A percentile compares a stretch with the other conserved stretches of the same genome.
Conservation (phyloP, 2,113 vertebrate genomes). For the Corydoras maculifer region DNA sequence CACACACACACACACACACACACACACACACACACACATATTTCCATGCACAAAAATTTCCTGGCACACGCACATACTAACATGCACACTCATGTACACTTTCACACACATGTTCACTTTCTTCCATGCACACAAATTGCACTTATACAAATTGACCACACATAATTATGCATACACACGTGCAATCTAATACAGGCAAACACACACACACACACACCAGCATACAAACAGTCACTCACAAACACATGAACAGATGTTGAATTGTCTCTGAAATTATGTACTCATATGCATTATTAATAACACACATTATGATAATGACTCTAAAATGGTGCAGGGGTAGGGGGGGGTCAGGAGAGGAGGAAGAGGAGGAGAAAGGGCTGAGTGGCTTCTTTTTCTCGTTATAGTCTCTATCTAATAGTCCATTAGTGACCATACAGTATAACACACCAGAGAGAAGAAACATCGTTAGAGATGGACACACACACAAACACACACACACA, state of each 20-base stretch:
- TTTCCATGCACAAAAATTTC: too few relatives aligned
- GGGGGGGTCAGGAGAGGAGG: not conserved
- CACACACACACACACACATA: not conserved
- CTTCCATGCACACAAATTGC: not conserved
- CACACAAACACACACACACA: not conserved
- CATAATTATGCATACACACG: not conserved
- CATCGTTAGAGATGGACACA: not conserved
- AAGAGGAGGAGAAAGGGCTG: conserved; percentile 22
- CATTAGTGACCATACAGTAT: conserved; percentile 33
- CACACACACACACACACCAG: not conserved
- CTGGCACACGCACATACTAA: not conserved
- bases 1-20: not conserved
- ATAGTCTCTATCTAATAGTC: conserved; percentile 33
- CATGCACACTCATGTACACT: not conserved
- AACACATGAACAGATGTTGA: conserved; percentile 16
- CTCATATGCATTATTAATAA: conserved; percentile 73
- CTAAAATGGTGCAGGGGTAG: conserved; percentile 54
- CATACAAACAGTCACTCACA: not conserved
- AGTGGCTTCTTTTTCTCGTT: conserved; percentile 26
- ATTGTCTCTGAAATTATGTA: conserved; percentile 65
- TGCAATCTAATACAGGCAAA: not conserved
- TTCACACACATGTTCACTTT: conserved; percentile 7
- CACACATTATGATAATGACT: conserved; percentile 70
- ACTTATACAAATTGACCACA: not conserved
- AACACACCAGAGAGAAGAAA: conserved; percentile 31